Evolutionary conservation across 2,888 invertebrate genomes (phyloP), one percentile per base, ranked within the genome.

Genomic region (Pardosa pseudoannulata): DNA sequence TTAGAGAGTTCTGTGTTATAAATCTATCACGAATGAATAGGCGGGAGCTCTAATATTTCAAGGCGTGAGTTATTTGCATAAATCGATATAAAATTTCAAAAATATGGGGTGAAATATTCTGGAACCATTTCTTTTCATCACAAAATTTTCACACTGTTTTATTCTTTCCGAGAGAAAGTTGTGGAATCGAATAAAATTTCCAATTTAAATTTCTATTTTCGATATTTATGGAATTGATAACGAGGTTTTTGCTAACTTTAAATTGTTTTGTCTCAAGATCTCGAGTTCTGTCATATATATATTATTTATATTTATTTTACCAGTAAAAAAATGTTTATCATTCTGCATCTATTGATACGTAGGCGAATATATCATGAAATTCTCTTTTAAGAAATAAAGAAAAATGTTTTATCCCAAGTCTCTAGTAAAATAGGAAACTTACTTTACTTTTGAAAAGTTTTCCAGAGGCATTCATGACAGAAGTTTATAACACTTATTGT

Each of bases 51-150:
- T 56, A 56, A 56, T 56, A 56, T 56, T 19, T 56, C 56, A 56
- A 56, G 11, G 5, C 11, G 19, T 2, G 23, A 56, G 16, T 2
- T n/a, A 56, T 56, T 56, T 56, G 56, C 56, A 56, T 56, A 23
- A 56, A 56, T 56, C 56, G 56, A 56, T 56, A 56, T 56, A 46
- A 46, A 46, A 46, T 46, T 46, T 46, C 46, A 9, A 46, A 56
- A 23, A 23, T 56, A 56, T 23, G 56, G 6, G 5, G 23, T 56
- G 56, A 56, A 56, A 56, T 56, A 56, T 56, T 56, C 56, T 1
- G 5, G 11, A 56, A 56, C 56, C 56, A 23, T 56, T 56, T 56
- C 56, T 56, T 56, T 56, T 56, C 56, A 1, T 56, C 19, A 23
- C 56, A 23, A 56, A 56, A 56, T 6, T 19, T 56, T 23, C 56